phyloP scores from a whole-genome alignment of 2,113 vertebrate genomes.

The Thunnus thynnus region DNA sequence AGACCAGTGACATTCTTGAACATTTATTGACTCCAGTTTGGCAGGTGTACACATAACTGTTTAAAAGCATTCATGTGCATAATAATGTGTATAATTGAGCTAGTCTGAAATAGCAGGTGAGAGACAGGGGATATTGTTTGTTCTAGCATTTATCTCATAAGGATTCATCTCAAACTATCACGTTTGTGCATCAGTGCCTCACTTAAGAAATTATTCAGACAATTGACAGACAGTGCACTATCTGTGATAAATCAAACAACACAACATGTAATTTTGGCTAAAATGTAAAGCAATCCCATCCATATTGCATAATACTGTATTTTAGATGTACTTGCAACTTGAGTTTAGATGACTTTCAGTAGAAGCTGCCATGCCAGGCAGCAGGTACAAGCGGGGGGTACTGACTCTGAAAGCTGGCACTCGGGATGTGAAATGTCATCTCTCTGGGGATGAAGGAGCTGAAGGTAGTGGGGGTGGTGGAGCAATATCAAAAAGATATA shows the following conservation, averaged over 20 bases:
- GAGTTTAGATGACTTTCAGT: conserved; percentile 7
- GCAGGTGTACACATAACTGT: neutral
- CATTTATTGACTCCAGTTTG: conserved; percentile 34
- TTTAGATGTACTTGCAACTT: neutral
- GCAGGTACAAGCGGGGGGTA: conserved; percentile 16
- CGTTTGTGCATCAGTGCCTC: conserved; percentile 8
- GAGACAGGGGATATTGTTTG: neutral
- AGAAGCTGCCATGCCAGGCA: conserved; percentile 9
- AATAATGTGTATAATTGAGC: conserved; percentile 6
- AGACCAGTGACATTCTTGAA: conserved; percentile 35
- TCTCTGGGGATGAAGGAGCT: conserved; percentile 11
- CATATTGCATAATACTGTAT: neutral
- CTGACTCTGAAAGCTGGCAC: conserved; percentile 7
- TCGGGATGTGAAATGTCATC: conserved; percentile 42
- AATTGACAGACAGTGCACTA: neutral
- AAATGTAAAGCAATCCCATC: neutral
- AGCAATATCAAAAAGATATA: conserved; percentile 22
- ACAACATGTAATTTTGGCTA: neutral
- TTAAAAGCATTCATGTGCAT: neutral
- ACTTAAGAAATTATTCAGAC: conserved; percentile 4
- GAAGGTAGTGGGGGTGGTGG: conserved; percentile 19
- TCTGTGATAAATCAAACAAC: conserved; percentile 2
- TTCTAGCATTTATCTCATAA: neutral
- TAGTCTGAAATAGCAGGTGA: neutral
- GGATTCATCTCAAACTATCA: neutral